Percentiles rank a stretch among this genome's conserved stretches.
Conservation (phyloP, 2,888 invertebrate species). For the Leptopilina drosophilae region DNA sequence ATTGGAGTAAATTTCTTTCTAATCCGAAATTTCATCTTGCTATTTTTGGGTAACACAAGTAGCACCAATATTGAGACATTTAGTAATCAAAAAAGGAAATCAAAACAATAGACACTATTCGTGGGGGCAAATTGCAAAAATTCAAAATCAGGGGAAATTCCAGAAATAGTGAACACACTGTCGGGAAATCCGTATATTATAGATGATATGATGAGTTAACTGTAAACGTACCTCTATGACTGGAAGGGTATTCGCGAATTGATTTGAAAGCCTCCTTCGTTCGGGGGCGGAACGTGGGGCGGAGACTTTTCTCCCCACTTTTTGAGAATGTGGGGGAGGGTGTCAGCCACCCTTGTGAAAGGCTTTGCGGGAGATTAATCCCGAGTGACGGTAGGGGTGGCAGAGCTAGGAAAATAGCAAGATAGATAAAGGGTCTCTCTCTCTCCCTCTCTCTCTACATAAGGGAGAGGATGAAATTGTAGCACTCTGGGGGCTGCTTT, state of each 20-base stretch:
- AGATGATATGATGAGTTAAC: slow-evolving; percentile 40
- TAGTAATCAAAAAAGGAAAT: no score
- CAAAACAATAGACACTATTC: no score
- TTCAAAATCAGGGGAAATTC: background rate
- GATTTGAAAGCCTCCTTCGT: slow-evolving; percentile 64
- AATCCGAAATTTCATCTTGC: background rate
- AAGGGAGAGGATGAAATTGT: slow-evolving; percentile 67
- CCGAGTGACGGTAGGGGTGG: slow-evolving; percentile 53
- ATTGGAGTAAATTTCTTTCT: background rate
- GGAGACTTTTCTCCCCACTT: slow-evolving; percentile 60
- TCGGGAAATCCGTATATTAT: slow-evolving; percentile 18
- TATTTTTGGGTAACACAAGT: background rate
- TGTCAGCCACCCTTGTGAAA: slow-evolving; percentile 28
- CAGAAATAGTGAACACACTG: slow-evolving; percentile 17
- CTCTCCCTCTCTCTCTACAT: background rate
- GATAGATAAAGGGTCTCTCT: slow-evolving; percentile 68
- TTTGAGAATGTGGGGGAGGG: background rate
- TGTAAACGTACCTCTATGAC: slow-evolving; percentile 60
- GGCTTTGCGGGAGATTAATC: slow-evolving; percentile 33
- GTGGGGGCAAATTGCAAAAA: no score
- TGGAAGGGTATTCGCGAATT: slow-evolving; percentile 65
- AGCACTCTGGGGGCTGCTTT: slow-evolving; percentile 70
- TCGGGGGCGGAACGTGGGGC: slow-evolving; percentile 64
- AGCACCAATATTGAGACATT: background rate
- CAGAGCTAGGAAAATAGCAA: slow-evolving; percentile 72